phyloP scores from a whole-genome alignment of 2,113 vertebrate species.

The Sander vitreus region DNA sequence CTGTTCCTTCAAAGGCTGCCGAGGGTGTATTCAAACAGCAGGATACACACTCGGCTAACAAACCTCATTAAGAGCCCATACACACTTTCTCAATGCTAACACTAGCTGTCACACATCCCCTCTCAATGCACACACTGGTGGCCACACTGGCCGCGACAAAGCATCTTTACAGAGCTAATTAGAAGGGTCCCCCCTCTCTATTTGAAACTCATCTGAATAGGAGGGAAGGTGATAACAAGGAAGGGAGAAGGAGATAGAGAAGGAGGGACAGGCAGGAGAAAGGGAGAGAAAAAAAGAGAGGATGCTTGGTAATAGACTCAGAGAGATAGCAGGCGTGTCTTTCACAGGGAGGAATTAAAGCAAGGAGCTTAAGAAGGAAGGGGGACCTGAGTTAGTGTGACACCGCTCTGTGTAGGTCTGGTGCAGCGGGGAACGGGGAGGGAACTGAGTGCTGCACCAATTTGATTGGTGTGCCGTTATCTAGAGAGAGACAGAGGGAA shows the following conservation, averaged over 20 bases:
- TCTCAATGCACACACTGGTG: conserved; percentile 78
- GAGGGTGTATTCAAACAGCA: conserved; percentile 80
- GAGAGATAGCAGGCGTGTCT: conserved; percentile 59
- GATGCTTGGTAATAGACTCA: conserved; percentile 68
- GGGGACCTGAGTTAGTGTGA: conserved; percentile 81
- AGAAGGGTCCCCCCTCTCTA: conserved; percentile 77
- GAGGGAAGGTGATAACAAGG: conserved; percentile 69
- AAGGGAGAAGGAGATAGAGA: conserved; percentile 51
- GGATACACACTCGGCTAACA: conserved; percentile 80
- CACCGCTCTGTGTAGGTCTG: conserved; percentile 58
- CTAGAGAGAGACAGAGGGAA: conserved; percentile 58
- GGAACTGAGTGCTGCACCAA: conserved; percentile 71
- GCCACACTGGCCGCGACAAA: conserved; percentile 78
- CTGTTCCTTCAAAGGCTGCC: conserved; percentile 77
- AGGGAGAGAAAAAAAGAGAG: conserved; percentile 26
- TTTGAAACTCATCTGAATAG: conserved; percentile 83
- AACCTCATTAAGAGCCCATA: conserved; percentile 82
- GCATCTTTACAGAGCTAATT: conserved; percentile 86
- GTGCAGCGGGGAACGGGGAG: conserved; percentile 65
- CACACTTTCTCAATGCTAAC: conserved; percentile 78
- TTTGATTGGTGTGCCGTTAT: conserved; percentile 68
- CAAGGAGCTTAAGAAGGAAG: conserved; percentile 63
- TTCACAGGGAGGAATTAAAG: conserved; percentile 75
- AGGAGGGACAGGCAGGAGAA: conserved; percentile 55
- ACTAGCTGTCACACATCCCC: conserved; percentile 79